phyloP scores from a whole-genome alignment of 2,888 invertebrate species.

The Phymatocera aterrima region DNA sequence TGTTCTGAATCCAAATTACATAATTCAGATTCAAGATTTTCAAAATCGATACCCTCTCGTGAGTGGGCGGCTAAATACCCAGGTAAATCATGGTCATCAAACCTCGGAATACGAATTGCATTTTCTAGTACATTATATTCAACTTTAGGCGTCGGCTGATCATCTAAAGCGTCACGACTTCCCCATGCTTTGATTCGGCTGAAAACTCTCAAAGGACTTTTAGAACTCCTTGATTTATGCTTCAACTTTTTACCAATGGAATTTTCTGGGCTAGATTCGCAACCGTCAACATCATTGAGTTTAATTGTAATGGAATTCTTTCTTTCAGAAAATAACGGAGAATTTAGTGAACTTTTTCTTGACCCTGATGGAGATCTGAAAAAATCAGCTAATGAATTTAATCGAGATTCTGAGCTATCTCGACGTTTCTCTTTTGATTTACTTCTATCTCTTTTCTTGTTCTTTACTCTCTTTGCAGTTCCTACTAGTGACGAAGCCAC shows the following conservation, averaged over 20 bases:
- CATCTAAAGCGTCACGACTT: slow-evolving; percentile 69
- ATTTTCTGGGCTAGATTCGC: slow-evolving; percentile 70
- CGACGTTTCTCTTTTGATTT: slow-evolving; percentile 72
- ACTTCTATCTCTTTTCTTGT: slow-evolving; percentile 70
- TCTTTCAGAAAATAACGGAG: slow-evolving; percentile 63
- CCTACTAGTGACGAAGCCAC: slow-evolving; percentile 67
- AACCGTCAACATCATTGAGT: slow-evolving; percentile 65
- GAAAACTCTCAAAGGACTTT: slow-evolving; percentile 70
- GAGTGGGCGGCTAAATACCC: slow-evolving; percentile 69
- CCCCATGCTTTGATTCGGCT: slow-evolving; percentile 69
- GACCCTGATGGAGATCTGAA: slow-evolving; percentile 72
- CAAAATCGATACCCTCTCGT: slow-evolving; percentile 72
- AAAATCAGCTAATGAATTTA: slow-evolving; percentile 69
- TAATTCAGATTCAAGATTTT: slow-evolving; percentile 68
- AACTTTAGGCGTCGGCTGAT: slow-evolving; percentile 59
- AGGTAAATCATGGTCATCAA: slow-evolving; percentile 58
- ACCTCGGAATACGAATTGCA: slow-evolving; percentile 61
- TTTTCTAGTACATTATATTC: slow-evolving; percentile 67
- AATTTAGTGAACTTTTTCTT: slow-evolving; percentile 68
- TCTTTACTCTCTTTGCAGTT: slow-evolving; percentile 67
- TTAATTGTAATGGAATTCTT: slow-evolving; percentile 67
- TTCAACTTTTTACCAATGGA: slow-evolving; percentile 61
- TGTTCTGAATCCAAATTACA: slow-evolving; percentile 67
- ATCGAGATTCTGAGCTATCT: slow-evolving; percentile 70
- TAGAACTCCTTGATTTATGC: slow-evolving; percentile 68